phyloP scores from a whole-genome alignment of 2,888 invertebrate species.

The Ethmia dodecea region DNA sequence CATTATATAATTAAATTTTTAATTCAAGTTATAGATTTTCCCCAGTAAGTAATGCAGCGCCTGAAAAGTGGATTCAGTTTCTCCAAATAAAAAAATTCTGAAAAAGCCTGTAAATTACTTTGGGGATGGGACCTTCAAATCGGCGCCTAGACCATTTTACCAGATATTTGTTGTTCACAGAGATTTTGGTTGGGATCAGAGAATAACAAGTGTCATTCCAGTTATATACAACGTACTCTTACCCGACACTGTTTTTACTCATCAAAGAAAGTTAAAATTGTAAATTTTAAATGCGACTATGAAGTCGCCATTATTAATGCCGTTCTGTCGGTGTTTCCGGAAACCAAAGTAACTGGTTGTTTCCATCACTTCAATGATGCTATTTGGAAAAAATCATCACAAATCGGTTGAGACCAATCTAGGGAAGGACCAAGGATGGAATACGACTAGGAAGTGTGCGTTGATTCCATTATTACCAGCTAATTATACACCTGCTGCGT shows the following conservation, averaged over 20 bases:
- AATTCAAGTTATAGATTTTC: too few species aligned
- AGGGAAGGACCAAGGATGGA: too few species aligned
- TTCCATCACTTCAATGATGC: slow-evolving; percentile 7
- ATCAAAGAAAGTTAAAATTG: slow-evolving; percentile 7
- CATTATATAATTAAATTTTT: too few species aligned
- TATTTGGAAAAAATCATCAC: slow-evolving; percentile 5
- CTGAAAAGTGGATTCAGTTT: too few species aligned
- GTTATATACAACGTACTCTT: slow-evolving; percentile 8
- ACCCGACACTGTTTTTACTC: slow-evolving; percentile 6
- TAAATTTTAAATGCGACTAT: slow-evolving; percentile 7
- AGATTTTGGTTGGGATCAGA: slow-evolving; percentile 5
- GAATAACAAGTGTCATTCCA: slow-evolving; percentile 8
- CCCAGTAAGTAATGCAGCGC: too few species aligned
- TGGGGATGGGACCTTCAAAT: neutral
- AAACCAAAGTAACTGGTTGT: slow-evolving; percentile 6
- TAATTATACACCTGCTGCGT: neutral
- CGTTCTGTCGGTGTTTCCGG: slow-evolving; percentile 4
- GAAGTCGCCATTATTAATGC: slow-evolving; percentile 9
- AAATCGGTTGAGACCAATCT: slow-evolving; percentile 3
- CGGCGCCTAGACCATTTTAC: slow-evolving; percentile 4
- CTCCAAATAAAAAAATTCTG: neutral
- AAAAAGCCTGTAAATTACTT: neutral
- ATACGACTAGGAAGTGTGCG: neutral
- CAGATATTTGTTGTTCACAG: slow-evolving; percentile 7
- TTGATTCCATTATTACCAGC: neutral